phyloP scores from a whole-genome alignment of 1,140 invertebrate species.

The Pseudachorutes palmiensis region DNA sequence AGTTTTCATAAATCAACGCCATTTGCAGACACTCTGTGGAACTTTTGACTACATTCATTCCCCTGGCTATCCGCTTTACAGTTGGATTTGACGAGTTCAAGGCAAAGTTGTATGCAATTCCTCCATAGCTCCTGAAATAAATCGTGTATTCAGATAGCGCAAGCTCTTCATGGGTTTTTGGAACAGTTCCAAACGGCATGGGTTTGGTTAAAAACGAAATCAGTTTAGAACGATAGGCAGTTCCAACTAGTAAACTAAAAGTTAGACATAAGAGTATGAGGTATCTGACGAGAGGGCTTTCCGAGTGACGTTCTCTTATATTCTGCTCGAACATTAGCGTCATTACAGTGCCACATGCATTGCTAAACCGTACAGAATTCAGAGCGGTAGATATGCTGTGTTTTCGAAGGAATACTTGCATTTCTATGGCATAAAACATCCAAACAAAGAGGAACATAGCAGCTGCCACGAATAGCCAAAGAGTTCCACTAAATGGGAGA shows the following conservation, averaged over 20 bases:
- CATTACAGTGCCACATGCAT: neutral
- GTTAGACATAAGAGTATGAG: neutral
- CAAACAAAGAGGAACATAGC: neutral
- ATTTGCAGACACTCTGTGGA: neutral
- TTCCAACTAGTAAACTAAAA: neutral
- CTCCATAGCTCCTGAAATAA: neutral
- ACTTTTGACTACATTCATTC: neutral
- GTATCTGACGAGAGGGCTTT: neutral
- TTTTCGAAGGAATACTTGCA: neutral
- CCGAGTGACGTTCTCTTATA: neutral
- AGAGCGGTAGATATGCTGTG: neutral
- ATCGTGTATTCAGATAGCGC: neutral
- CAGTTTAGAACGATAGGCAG: neutral
- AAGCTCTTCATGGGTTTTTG: neutral
- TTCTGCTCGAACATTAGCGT: neutral
- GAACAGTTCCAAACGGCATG: neutral
- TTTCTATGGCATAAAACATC: neutral
- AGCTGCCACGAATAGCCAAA: neutral
- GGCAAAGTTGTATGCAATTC: neutral
- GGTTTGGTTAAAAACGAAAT: neutral
- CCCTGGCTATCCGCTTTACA: neutral
- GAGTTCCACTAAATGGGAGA: neutral
- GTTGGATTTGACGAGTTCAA: neutral
- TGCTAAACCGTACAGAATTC: neutral
- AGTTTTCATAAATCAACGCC: neutral